A percentile compares a stretch with the other conserved stretches of the same genome.
Conservation (phyloP, 2,888 invertebrate genomes). For the Rosalia funebris region DNA sequence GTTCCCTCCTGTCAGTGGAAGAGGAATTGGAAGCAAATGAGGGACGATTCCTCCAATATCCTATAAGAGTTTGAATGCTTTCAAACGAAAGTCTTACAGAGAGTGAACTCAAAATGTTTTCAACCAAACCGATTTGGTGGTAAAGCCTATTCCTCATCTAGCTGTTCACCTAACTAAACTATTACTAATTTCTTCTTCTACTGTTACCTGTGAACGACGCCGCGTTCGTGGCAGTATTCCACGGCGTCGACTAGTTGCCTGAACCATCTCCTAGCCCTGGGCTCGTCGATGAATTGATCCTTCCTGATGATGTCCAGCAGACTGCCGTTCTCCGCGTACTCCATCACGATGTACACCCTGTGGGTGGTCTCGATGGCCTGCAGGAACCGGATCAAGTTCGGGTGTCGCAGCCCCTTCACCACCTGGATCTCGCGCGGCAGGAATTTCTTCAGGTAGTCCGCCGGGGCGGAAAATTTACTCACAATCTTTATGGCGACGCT, state of each 20-base stretch:
- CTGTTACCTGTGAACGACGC: conserved; percentile 80
- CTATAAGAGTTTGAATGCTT: too few species aligned
- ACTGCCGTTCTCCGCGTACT: conserved; percentile 83
- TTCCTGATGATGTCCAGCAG: conserved; percentile 79
- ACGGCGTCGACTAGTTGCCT: conserved; percentile 78
- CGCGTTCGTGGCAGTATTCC: conserved; percentile 81
- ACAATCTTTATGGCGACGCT: conserved; percentile 86
- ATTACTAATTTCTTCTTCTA: not conserved
- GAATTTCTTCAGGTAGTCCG: conserved; percentile 84
- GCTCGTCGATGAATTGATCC: conserved; percentile 77
- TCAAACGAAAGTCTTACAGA: too few species aligned
- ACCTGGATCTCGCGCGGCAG: conserved; percentile 85
- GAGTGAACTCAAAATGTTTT: too few species aligned
- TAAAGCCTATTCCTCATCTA: too few species aligned
- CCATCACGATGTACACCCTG: conserved; percentile 87
- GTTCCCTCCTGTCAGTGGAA: too few species aligned
- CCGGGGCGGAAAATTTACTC: conserved; percentile 82
- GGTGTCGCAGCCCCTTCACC: conserved; percentile 82
- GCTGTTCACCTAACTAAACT: too few species aligned
- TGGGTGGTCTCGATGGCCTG: conserved; percentile 88
- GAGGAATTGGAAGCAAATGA: too few species aligned
- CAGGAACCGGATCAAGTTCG: conserved; percentile 81
- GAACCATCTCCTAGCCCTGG: conserved; percentile 76
- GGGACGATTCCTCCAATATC: too few species aligned
- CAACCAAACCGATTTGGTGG: too few species aligned